Conservation (phyloP, 2,113 vertebrate genomes). For the Xerus inauris region DNA sequence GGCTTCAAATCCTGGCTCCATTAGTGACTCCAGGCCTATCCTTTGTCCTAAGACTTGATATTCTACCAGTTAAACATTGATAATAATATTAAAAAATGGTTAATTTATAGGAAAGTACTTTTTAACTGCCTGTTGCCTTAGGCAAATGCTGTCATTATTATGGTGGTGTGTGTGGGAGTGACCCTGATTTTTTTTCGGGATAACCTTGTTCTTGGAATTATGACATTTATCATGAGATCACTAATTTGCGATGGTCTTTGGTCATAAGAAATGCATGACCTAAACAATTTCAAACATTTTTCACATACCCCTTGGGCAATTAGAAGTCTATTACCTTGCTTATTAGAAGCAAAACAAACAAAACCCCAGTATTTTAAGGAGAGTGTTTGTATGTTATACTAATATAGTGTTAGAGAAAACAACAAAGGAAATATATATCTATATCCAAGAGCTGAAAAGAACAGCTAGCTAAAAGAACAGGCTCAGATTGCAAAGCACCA, state of each 20-base stretch:
- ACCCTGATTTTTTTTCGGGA: not conserved
- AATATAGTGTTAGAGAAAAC: not conserved
- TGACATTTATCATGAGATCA: not conserved
- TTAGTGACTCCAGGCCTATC: not conserved
- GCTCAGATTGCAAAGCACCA: not conserved
- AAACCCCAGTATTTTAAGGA: not conserved
- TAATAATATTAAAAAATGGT: not conserved
- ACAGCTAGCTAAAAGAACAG: not conserved
- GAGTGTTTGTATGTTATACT: not conserved
- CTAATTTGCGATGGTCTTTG: constrained; percentile 13
- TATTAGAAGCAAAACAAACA: not conserved
- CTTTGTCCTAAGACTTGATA: not conserved
- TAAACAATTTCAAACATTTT: constrained; percentile 37
- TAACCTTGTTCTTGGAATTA: constrained; percentile 2
- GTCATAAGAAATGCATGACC: not conserved
- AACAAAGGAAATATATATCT: not conserved
- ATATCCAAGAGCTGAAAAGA: not conserved
- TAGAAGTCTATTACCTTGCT: not conserved
- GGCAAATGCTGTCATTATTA: not conserved
- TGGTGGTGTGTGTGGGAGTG: not conserved
- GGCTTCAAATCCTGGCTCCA: not conserved
- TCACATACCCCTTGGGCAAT: not conserved
- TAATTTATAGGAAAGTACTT: not conserved
- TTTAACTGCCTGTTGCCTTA: not conserved
- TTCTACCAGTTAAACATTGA: not conserved